Conservation (phyloP, 2,113 vertebrate species). For the Festucalex cinctus region DNA sequence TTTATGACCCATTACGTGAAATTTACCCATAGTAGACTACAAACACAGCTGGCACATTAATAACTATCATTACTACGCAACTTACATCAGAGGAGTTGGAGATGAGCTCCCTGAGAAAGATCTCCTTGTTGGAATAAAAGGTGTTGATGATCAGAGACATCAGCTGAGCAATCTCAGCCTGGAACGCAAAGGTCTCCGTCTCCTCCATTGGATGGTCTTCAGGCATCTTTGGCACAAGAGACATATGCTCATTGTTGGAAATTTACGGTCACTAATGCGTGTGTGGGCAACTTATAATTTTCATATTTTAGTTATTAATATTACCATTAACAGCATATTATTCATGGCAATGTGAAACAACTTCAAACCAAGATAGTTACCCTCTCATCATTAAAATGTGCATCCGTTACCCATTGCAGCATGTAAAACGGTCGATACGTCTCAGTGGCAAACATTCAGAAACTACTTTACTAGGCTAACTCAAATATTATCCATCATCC, state of each 20-base stretch:
- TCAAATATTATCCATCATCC: too few relatives aligned
- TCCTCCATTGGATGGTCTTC: conserved; percentile 76
- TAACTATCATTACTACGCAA: conserved; percentile 3
- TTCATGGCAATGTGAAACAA: too few relatives aligned
- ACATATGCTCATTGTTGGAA: neutral
- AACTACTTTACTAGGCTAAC: neutral
- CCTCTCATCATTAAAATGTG: neutral
- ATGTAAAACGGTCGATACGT: neutral
- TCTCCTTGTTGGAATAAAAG: conserved; percentile 83
- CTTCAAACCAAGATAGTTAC: too few relatives aligned
- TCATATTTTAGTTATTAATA: too few relatives aligned
- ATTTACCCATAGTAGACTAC: too few relatives aligned
- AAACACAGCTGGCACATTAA: neutral
- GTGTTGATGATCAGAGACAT: conserved; percentile 84
- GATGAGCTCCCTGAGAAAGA: conserved; percentile 80
- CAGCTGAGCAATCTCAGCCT: conserved; percentile 82
- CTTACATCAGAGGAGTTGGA: conserved; percentile 82
- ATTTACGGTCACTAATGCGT: too few relatives aligned
- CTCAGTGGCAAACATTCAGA: neutral
- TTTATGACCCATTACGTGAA: too few relatives aligned
- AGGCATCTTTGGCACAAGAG: conserved; percentile 69
- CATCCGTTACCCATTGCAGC: neutral
- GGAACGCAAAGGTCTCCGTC: conserved; percentile 79
- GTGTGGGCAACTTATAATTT: too few relatives aligned
- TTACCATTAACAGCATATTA: too few relatives aligned